Base-by-base conservation (phyloP, 2,888 invertebrate genomes). In the Andrena bicolor region DNA sequence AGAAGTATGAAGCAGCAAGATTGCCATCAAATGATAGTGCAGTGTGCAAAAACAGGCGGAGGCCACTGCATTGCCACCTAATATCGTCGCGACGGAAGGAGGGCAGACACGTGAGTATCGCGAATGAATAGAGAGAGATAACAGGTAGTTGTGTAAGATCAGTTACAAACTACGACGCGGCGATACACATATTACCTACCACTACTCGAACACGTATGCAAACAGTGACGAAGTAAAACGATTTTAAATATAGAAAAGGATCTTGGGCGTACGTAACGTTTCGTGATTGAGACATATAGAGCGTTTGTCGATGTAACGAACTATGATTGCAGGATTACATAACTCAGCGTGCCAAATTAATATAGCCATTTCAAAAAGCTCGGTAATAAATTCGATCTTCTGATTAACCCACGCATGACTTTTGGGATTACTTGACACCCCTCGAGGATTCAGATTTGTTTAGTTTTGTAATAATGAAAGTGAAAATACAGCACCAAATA, bases 111-210 rank as follows among this genome's bases (percentile, higher is more conserved):
- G 23, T 28, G 35, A 26, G 58, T 6, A 8, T 28, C 35, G 23
- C 26, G 48, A 58, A 49, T 48, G 16, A 60, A 66, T 30, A 23
- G 13, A n/a, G n/a, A 1, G 5, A 8, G 10, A 23, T n/a, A 61
- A 6, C 8, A 16, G 4, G 20, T 0, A 61, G 5, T 78, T 63
- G 20, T 26, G 32, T 61, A 68, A 63, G 75, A 26, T 68, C 63
- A 78, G 78, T 68, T 63, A 72, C 61, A 63, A 32, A 66, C 4
- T 48, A 2, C 16, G 35, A 48, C 61, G 35, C 35, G 49, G 23
- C 1, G 4, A 13, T 16, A n/a, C 41, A 8, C 13, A 7, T 13
- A 35, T 16, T 20, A 26, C 49, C 4, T 16, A n/a, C 41, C 32
- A 16, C 23, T 8, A 23, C 23, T 41, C 23, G 23, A 56, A 23